Conservation (phyloP, 2,113 vertebrate species). For the Cynocephalus volans region DNA sequence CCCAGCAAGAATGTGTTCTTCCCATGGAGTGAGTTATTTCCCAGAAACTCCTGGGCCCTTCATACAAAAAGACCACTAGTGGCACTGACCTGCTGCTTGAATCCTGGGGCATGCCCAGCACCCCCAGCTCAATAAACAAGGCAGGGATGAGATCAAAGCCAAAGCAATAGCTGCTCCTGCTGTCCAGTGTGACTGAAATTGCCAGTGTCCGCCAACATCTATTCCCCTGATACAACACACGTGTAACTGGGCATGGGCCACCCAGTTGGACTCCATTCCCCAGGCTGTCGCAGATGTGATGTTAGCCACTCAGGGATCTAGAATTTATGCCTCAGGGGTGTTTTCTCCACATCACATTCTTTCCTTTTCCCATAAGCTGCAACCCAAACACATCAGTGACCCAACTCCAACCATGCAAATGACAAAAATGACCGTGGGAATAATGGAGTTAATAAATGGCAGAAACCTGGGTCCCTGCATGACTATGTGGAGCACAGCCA, state of each 20-base stretch:
- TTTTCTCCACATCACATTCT: neutral
- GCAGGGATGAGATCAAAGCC: too few relatives aligned
- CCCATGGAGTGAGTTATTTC: neutral
- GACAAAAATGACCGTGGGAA: neutral
- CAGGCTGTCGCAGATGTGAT: accelerated
- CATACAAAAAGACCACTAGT: neutral
- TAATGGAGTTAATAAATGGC: too few relatives aligned
- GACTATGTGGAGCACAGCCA: neutral
- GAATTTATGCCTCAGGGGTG: too few relatives aligned
- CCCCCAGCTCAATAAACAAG: accelerated
- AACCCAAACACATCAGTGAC: neutral
- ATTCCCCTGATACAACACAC: accelerated
- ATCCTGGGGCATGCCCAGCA: neutral
- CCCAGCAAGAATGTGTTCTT: neutral
- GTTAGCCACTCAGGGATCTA: accelerated
- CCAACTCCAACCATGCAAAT: neutral
- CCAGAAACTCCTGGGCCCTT: neutral
- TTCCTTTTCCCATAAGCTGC: neutral
- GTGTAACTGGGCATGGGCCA: accelerated
- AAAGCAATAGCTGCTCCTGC: too few relatives aligned
- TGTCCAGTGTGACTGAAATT: accelerated
- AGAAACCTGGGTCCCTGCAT: neutral
- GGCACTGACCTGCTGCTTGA: too few relatives aligned
- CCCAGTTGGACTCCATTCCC: accelerated
- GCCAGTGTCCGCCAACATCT: neutral